Evolutionary conservation across 2,888 invertebrate genomes (phyloP), one percentile per base, ranked within the genome.

Genomic region (Parnassius apollo): DNA sequence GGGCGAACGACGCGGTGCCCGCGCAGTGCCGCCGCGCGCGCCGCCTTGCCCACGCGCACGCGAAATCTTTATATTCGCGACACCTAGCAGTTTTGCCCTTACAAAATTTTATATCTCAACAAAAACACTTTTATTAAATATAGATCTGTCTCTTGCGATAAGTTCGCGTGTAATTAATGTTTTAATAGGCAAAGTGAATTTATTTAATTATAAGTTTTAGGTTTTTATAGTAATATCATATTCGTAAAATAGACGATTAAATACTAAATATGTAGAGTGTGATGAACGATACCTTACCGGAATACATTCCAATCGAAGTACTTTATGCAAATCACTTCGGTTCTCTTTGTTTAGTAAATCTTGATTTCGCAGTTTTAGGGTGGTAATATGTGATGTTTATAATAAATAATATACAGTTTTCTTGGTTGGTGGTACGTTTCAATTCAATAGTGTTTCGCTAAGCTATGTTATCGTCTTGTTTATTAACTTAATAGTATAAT

Each of bases 1-100:
- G 60, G 69, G 70, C 69, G 70, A 69, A 63, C 65, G 60, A 66
- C 67, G 68, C 18, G 51, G 42, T 62, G 64, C 63, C 64, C 71
- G 72, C 76, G 72, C 86, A 89, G 88, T 88, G 82, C 82, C 82
- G 78, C 79, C 81, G 85, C 89, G 91, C 83, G 85, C 88, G 81
- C 81, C 83, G 85, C 65, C 80, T 76, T 74, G 78, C 84, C 83
- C 81, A 88, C 88, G 88, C 90, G 91, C 86, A 81, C 79, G 86
- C 85, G 80, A 85, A 85, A 71, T 68, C 75, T 76, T 71, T 79
- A 78, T 77, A 77, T 82, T 83, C 82, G 82, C 83, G 72, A 77
- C 71, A 77, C 73, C 71, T 67, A 75, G 76, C 75, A 77, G 76
- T 78, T 70, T 74, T 77, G 75, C 70, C 22, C 42, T 42, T 52